Evolutionary conservation across 1,140 invertebrate genomes (phyloP).

Genomic region (Lethrus apterus): DNA sequence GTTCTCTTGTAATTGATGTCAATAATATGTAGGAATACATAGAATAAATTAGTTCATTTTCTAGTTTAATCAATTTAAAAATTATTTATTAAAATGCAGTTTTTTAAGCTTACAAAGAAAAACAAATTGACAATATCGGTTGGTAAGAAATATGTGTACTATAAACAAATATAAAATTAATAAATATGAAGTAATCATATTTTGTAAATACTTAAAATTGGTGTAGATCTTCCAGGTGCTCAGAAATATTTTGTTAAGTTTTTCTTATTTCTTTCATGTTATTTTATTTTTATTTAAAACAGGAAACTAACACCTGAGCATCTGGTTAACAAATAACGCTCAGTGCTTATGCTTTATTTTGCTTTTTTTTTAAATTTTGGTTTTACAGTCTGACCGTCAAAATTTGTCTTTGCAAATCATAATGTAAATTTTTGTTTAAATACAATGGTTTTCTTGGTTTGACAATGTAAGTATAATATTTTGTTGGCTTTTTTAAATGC

Average conservation of each 20-base stretch:
- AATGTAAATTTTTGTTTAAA: background rate
- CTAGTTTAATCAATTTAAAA: too few relatives aligned
- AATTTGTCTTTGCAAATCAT: too few relatives aligned
- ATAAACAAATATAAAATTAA: constrained; percentile 1
- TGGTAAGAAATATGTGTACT: constrained; percentile 1
- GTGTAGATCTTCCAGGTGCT: constrained; percentile 20
- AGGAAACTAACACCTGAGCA: constrained; percentile 38
- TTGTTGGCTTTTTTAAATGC: constrained; percentile 27
- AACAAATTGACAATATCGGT: constrained; percentile 21
- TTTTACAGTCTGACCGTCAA: background rate
- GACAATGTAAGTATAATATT: constrained; percentile 6
- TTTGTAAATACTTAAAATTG: constrained; percentile 4
- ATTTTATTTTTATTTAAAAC: constrained; percentile 14
- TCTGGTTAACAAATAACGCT: constrained; percentile 24
- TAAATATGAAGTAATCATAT: constrained; percentile 16
- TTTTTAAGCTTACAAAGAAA: background rate
- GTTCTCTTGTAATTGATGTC: too few relatives aligned
- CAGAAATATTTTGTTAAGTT: too few relatives aligned
- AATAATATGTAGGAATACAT: too few relatives aligned
- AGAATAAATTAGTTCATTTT: too few relatives aligned
- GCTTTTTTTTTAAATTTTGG: constrained; percentile 23
- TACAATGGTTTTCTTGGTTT: background rate
- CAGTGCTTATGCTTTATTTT: constrained; percentile 12
- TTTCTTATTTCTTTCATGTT: too few relatives aligned
- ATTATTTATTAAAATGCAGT: constrained; percentile 8